These are phyloP conservation scores for Drosophila micromelanica DNA, from an alignment of 1,140 invertebrate genomes.

Conservation along the genomic window DNA sequence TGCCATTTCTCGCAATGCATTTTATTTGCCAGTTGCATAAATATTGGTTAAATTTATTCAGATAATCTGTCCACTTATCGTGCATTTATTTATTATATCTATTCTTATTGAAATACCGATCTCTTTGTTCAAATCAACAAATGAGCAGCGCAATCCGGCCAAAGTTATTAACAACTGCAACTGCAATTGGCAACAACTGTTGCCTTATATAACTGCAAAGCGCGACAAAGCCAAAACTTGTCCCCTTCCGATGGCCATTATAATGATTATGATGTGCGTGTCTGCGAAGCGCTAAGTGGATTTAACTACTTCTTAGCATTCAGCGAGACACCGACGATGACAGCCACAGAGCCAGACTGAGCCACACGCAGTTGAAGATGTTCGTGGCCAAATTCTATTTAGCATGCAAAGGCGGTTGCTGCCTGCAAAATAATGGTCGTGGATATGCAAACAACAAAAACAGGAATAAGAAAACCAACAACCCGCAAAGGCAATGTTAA, in stretches of 20 bases:
- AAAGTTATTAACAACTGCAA: constrained; percentile 27
- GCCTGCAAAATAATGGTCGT: constrained; percentile 27
- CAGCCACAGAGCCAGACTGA: constrained; percentile 20
- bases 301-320: constrained; percentile 52
- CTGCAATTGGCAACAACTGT: constrained; percentile 40
- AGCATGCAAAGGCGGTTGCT: constrained; percentile 58
- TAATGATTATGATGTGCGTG: constrained; percentile 47
- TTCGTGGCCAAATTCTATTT: constrained; percentile 52
- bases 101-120: neutral
- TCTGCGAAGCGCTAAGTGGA: constrained; percentile 47
- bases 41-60: neutral
- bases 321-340: constrained; percentile 2
- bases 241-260: constrained; percentile 18
- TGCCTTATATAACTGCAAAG: constrained; percentile 23
- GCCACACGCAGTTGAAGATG: constrained; percentile 5
- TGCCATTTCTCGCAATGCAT: too few relatives aligned
- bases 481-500: constrained; percentile 19
- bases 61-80: neutral
- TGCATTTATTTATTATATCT: neutral
- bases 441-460: constrained; percentile 34
- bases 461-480: constrained; percentile 22
- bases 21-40: neutral
- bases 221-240: constrained; percentile 17
- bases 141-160: neutral
- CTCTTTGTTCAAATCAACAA: constrained; percentile 8